These are phyloP conservation scores for Tillus elongatus DNA, from an alignment of 2,888 invertebrate species.

Conservation along the genomic window DNA sequence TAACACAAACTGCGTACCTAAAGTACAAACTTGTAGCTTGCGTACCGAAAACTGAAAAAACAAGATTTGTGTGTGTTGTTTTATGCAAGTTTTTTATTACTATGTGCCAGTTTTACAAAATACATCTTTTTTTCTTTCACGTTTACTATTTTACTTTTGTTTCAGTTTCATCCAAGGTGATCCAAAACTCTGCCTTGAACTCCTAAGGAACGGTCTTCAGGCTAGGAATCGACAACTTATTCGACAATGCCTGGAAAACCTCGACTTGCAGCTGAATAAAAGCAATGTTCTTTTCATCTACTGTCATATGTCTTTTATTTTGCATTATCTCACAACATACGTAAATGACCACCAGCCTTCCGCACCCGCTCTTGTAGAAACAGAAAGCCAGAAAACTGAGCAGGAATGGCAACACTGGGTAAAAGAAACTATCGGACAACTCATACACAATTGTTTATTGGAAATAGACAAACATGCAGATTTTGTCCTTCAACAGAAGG, in stretches of 20 bases:
- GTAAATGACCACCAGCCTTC: constrained; percentile 34
- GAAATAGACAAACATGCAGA: constrained; percentile 52
- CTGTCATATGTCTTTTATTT: constrained; percentile 47
- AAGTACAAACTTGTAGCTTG: too few relatives aligned
- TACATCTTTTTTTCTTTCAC: too few relatives aligned
- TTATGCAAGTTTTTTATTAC: neutral
- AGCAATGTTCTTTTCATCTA: constrained; percentile 58
- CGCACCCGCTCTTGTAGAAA: constrained; percentile 37
- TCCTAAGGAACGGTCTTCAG: constrained; percentile 65
- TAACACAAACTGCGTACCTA: too few relatives aligned
- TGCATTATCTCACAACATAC: too few relatives aligned
- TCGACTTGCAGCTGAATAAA: constrained; percentile 54
- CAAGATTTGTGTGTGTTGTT: too few relatives aligned
- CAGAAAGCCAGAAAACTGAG: constrained; percentile 28
- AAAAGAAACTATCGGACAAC: constrained; percentile 47
- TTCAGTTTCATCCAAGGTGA: constrained; percentile 36
- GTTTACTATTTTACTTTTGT: too few relatives aligned
- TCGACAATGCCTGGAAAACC: constrained; percentile 55
- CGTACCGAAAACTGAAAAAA: too few relatives aligned
- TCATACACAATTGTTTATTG: constrained; percentile 58
- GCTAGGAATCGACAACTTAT: constrained; percentile 63
- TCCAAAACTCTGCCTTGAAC: constrained; percentile 52
- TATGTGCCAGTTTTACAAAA: neutral
- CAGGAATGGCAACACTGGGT: constrained; percentile 34
- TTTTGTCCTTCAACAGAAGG: constrained; percentile 47